A percentile compares a stretch with the other conserved stretches of the same genome.
Evolutionary conservation across 2,113 vertebrate species (phyloP).

Genomic region (Macrotis lagotis): DNA sequence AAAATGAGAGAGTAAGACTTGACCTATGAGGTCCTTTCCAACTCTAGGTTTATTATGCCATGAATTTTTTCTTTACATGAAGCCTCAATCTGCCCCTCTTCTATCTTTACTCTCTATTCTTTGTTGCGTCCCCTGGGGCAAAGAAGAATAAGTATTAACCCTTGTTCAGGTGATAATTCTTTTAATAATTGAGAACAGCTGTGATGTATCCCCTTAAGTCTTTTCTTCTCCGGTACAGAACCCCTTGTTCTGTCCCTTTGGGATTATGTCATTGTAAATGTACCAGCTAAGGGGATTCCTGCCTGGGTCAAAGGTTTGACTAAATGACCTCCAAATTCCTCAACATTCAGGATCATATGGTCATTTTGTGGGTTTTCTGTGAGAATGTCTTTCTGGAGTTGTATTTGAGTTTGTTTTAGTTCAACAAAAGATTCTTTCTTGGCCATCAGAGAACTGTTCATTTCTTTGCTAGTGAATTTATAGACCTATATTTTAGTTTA

Average conservation of each 20-base stretch:
- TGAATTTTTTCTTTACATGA: background rate
- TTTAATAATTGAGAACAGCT: background rate
- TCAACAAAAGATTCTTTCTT: constrained; percentile 30
- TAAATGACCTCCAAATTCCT: background rate
- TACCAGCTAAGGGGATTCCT: too few species aligned
- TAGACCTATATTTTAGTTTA: constrained; percentile 14
- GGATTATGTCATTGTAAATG: background rate
- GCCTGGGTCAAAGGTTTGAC: background rate
- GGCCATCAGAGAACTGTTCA: constrained; percentile 5
- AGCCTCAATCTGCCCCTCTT: background rate
- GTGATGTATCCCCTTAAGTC: background rate
- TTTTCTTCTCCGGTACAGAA: background rate
- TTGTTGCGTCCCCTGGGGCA: too few species aligned
- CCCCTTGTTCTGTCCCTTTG: background rate
- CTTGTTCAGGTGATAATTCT: background rate
- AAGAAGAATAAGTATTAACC: background rate
- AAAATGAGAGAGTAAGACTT: background rate
- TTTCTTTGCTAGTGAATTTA: background rate
- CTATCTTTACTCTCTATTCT: too few species aligned
- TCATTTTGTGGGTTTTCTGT: background rate
- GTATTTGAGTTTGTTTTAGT: constrained; percentile 4
- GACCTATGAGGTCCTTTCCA: background rate
- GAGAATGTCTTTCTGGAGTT: constrained; percentile 37
- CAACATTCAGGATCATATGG: background rate
- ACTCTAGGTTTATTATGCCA: background rate